Base-by-base conservation (phyloP, 2,113 vertebrate species). In the Amphiprion ocellaris region DNA sequence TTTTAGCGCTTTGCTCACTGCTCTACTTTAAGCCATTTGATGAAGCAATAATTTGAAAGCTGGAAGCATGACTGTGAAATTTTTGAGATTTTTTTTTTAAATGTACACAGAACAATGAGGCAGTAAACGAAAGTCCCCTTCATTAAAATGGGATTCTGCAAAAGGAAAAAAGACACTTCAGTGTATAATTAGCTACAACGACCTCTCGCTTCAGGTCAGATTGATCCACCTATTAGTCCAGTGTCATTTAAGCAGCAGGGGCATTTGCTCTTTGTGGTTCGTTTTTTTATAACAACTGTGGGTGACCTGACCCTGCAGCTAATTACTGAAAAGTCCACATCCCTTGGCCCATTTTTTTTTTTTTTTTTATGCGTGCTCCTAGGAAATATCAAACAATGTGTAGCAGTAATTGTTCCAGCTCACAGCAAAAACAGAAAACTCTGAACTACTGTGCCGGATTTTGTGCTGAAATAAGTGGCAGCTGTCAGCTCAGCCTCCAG, bases 1-100 rank as follows among this genome's bases (percentile, higher is more conserved):
- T 87, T 89, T 82, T 81, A 77, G 65, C 53, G 81, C 81, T 79
- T 59, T 69, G 58, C 73, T 81, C 58, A 17, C 79, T 90, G 89
- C 75, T 84, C 85, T 33, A 84, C 69, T 92, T 91, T 60, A 77
- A 82, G 39, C 28, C 37, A 49, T 85, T 81, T 89, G 85, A 82
- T 87, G 85, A 92, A 90, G 89, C 79, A 79, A 86, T 75, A 61
- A 82, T 78, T 68, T 87, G 77, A 87, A 86, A 88, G 74, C 81
- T 77, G 74, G 63, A 52, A 88, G 78, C 68, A 9, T 56, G 69
- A 83, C 77, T 63, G 82, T 81, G 67, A 62, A 82, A 63, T 53
- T 74, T 17, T 66, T 46, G 52, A 17, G 30, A 30, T 30, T 46
- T 24, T 58, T 47, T 69, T 71, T 60, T 30, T 7, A 15, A 74